Conservation (phyloP, 2,888 invertebrate species). For the Metacarcinus magister region DNA sequence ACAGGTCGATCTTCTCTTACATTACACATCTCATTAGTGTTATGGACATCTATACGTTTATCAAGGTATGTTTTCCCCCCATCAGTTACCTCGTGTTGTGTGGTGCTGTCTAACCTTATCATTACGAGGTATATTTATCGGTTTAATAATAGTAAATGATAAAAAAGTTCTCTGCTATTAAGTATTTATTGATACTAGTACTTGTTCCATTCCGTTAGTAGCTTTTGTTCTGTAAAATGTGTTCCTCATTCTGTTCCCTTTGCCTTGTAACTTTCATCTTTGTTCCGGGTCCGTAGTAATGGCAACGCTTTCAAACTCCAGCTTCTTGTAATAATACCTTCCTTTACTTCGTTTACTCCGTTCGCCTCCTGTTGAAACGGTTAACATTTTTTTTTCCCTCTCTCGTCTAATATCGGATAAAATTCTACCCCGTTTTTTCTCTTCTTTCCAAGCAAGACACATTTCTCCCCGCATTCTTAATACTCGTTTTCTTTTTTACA, state of each 20-base stretch:
- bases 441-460: not conserved
- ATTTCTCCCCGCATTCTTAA: not conserved
- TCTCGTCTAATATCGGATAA: not conserved
- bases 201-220: not conserved
- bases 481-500: not conserved
- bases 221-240: not conserved
- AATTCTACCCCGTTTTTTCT: not conserved
- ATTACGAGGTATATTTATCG: not conserved
- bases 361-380: not conserved
- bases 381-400: not conserved
- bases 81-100: not conserved
- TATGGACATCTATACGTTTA: not conserved
- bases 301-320: not conserved
- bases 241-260: not conserved
- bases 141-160: not conserved
- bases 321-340: constrained; percentile 1
- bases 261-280: not conserved
- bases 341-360: not conserved
- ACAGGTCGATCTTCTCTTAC: not conserved
- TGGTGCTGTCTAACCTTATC: not conserved
- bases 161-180: not conserved
- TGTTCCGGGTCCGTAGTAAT: not conserved
- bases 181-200: not conserved
- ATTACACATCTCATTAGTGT: not conserved
- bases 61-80: not conserved